Evolutionary conservation across 2,113 vertebrate species (phyloP), one percentile per base, ranked within the genome.

Genomic region (Eulemur macaco): DNA sequence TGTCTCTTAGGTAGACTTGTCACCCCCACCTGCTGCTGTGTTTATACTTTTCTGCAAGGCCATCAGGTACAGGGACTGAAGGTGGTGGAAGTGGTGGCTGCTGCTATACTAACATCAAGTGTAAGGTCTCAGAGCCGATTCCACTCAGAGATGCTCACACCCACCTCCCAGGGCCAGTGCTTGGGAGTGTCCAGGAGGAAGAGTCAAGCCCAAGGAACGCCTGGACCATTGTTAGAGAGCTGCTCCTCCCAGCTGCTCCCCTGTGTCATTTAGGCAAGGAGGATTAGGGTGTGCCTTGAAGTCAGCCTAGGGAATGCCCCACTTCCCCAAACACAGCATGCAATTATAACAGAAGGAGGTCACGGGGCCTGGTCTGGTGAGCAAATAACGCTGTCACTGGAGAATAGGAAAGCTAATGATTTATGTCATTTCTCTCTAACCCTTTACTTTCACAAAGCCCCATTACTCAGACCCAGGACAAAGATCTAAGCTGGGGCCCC

Each of bases 351-450:
- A 92, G 56, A 92, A 50, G 74, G 63, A 97, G 85, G 91, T 95
- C 93, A 97, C 20, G 42, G 39, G n/a, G 77, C 85, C 52, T 78
- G 54, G 80, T 86, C 93, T 91, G 94, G 34, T 94, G 89, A 97
- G 80, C 83, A 95, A 95, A 88, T 96, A 95, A 93, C 0, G 23
- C 80, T 94, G 86, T 89, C 63, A n/a, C 18, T 77, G 60, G 76
- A 92, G 84, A 89, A 86, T 54, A 85, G 77, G 81, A 96, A 96
- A 96, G 90, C 86, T 96, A 96, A 96, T 96, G 87, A 96, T 97
- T 97, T 97, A 92, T 74, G 92, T 64, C 27, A 3, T 78, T 89
- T 96, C 60, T 81, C 76, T 92, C 69, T 95, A 58, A 92, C 45
- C 39, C 58, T 29, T 83, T 42, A 73, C 80, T 85, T 92, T 94